Evolutionary conservation across 2,797 vertebrate genomes (phyloP), one percentile per base, ranked within the genome.

Genomic region (Phoeniculus purpureus): DNA sequence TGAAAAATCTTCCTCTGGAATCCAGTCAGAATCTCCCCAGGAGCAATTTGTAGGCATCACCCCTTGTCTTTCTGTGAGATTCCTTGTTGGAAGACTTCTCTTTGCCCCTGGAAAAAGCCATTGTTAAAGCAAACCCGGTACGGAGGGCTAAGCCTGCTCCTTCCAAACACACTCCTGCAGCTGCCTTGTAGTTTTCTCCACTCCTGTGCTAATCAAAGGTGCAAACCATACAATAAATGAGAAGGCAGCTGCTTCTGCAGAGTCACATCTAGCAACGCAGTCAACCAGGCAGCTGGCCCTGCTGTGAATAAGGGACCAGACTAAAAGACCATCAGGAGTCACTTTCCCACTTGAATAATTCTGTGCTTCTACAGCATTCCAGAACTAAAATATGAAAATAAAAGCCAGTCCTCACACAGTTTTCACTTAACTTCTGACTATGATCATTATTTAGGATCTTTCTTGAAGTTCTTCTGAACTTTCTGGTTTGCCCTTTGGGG

Each of bases 221-320:
- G 85, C 21, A 83, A 85, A 85, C 20, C 73, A 85, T 78, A 68
- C 32, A 70, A 52, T 50, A 59, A 66, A 55, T 55, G 65, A 78
- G 7, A 17, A 51, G 23, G 23, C 16, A 60, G 54, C 20, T 70
- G 27, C 56, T 54, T 75, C 45, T 65, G 37, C 27, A 25, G 7
- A 25, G 7, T 73, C 55, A 34, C 10, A n/a, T 48, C 54, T 48
- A 60, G 14, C 27, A 52, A 13, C 23, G 45, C 22, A 23, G n/a
- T 15, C 50, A 74, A 12, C 17, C 34, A 77, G 18, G 22, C 61
- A 59, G n/a, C 4, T 2, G 2, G 10, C n/a, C 45, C 31, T 37
- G n/a, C 20, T 66, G 19, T 9, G 9, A 54, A 19, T 4, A 68
- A 18, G 10, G 7, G 15, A 20, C 1, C 61, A 34, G 31, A 75